phyloP scores from a whole-genome alignment of 2,888 invertebrate genomes.

The Lycaena phlaeas region DNA sequence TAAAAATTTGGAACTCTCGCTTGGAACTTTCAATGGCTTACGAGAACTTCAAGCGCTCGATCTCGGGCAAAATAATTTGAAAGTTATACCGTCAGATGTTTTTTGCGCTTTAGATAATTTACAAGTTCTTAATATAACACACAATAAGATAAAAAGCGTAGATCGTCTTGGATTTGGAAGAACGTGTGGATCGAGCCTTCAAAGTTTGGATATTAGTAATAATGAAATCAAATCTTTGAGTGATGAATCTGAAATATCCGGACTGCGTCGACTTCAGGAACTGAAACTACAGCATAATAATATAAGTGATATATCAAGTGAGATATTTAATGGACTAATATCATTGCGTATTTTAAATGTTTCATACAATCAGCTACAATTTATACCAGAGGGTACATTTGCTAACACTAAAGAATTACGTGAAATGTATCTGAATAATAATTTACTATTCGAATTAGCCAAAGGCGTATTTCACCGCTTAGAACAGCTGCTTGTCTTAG shows the following conservation, averaged over 20 bases:
- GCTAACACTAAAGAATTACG: slow-evolving; percentile 85
- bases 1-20: slow-evolving; percentile 81
- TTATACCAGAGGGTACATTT: slow-evolving; percentile 87
- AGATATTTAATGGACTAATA: slow-evolving; percentile 84
- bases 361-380: slow-evolving; percentile 87
- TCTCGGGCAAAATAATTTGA: slow-evolving; percentile 85
- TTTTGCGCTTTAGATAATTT: slow-evolving; percentile 86
- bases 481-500: slow-evolving; percentile 88
- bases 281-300: slow-evolving; percentile 87
- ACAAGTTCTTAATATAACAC: slow-evolving; percentile 86
- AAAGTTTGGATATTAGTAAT: slow-evolving; percentile 84
- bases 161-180: slow-evolving; percentile 81
- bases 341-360: slow-evolving; percentile 87
- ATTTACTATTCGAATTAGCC: slow-evolving; percentile 87
- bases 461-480: slow-evolving; percentile 87
- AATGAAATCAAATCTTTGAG: slow-evolving; percentile 83
- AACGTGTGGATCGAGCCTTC: slow-evolving; percentile 79
- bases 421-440: slow-evolving; percentile 89
- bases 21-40: slow-evolving; percentile 82
- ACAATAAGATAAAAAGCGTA: slow-evolving; percentile 84
- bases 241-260: slow-evolving; percentile 82
- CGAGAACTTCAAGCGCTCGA: slow-evolving; percentile 84
- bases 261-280: slow-evolving; percentile 83
- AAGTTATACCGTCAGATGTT: slow-evolving; percentile 81
- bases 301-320: slow-evolving; percentile 83